phyloP scores from a whole-genome alignment of 1,140 invertebrate genomes.

The Helicoverpa zea region DNA sequence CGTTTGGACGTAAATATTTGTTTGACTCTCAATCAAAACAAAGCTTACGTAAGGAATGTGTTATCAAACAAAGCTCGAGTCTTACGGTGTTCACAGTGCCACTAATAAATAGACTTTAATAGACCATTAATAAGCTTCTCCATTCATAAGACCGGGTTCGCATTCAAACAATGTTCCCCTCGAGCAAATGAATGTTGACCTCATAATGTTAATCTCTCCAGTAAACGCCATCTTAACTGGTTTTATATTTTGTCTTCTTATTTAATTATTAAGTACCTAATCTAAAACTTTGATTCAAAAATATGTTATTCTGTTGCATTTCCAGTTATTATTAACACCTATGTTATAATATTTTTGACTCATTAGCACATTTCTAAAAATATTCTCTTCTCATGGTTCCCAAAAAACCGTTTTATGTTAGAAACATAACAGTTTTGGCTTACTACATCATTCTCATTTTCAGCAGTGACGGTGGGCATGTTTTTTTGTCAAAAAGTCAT shows the following conservation, averaged over 20 bases:
- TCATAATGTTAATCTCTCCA: background rate
- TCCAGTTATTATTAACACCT: no score
- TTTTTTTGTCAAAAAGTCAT: no score
- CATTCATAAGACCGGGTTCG: background rate
- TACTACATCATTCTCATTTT: no score
- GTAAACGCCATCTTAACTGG: background rate
- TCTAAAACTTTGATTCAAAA: background rate
- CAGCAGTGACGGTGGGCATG: no score
- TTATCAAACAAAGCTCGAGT: constrained; percentile 4
- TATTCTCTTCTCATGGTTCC: no score
- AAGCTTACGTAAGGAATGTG: constrained; percentile 11
- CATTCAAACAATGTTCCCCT: background rate
- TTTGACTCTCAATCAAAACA: constrained; percentile 7
- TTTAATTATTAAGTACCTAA: background rate
- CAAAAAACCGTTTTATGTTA: no score
- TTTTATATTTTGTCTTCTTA: background rate
- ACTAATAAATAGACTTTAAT: background rate
- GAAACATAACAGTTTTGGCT: no score
- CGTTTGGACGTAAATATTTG: constrained; percentile 5
- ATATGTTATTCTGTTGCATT: background rate
- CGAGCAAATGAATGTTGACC: background rate
- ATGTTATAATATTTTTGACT: no score
- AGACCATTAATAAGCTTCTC: background rate
- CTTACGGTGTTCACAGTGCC: background rate
- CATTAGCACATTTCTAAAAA: no score